These are phyloP conservation scores for Eupithecia exiguata DNA, from an alignment of 2,888 invertebrate genomes.

Conservation along the genomic window DNA sequence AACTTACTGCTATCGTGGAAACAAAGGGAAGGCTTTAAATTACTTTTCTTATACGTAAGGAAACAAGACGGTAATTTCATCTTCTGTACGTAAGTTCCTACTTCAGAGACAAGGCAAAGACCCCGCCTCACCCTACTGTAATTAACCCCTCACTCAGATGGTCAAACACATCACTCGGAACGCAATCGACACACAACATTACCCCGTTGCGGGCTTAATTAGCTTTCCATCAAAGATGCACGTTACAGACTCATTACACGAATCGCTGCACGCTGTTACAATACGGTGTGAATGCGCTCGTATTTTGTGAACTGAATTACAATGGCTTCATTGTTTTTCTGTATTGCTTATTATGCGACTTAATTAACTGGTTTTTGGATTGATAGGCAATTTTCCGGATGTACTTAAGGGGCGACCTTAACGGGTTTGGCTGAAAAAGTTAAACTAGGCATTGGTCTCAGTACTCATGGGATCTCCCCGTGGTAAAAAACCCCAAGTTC, in stretches of 20 bases:
- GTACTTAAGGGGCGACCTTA: too few relatives aligned
- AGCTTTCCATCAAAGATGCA: constrained; percentile 34
- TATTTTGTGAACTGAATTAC: constrained; percentile 49
- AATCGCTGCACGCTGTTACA: constrained; percentile 28
- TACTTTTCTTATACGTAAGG: too few relatives aligned
- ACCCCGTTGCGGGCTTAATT: constrained; percentile 28
- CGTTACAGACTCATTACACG: constrained; percentile 50
- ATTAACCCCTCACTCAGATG: constrained; percentile 12
- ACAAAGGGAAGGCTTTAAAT: too few relatives aligned
- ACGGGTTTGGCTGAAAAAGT: too few relatives aligned
- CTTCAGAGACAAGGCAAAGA: not conserved
- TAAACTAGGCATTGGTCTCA: too few relatives aligned
- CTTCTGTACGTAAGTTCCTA: not conserved
- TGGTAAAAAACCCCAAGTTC: too few relatives aligned
- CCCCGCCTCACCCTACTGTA: not conserved
- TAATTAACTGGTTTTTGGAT: constrained; percentile 9
- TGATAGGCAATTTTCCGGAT: not conserved
- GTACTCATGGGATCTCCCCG: too few relatives aligned
- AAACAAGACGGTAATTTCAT: not conserved
- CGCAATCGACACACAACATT: constrained; percentile 34
- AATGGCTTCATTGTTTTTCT: constrained; percentile 37
- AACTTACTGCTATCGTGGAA: too few relatives aligned
- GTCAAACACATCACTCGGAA: constrained; percentile 19
- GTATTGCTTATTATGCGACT: constrained; percentile 17
- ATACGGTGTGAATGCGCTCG: constrained; percentile 48